phyloP scores from a whole-genome alignment of 2,113 vertebrate genomes.

The Anarrhichthys ocellatus region DNA sequence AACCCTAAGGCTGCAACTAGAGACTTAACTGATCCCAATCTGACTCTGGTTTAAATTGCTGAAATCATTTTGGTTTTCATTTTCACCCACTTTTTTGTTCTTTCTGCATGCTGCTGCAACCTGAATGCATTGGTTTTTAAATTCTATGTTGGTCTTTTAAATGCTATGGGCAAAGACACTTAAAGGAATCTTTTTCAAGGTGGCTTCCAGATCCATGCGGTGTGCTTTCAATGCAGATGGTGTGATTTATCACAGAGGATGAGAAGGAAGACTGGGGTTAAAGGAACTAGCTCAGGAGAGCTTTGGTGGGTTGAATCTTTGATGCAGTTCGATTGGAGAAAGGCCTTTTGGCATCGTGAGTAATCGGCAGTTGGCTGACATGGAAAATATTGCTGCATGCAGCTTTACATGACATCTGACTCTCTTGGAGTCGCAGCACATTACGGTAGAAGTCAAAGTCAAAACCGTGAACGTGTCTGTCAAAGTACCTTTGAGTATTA shows the following conservation, averaged over 20 bases:
- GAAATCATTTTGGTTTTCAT: constrained; percentile 1
- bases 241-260: constrained; percentile 24
- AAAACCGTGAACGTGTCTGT: neutral
- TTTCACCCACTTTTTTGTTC: neutral
- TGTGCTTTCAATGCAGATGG: constrained; percentile 15
- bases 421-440: neutral
- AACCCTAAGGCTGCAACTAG: constrained; percentile 39
- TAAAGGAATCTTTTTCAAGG: constrained; percentile 5
- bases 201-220: neutral
- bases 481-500: neutral
- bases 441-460: neutral
- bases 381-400: neutral
- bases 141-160: neutral
- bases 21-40: constrained; percentile 37
- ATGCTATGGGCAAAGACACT: neutral
- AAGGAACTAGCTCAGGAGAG: neutral
- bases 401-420: constrained; percentile 1
- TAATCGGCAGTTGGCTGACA: neutral
- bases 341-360: constrained; percentile 1
- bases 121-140: neutral
- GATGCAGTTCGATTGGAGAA: constrained; percentile 10
- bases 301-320: constrained; percentile 4
- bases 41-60: constrained; percentile 16
- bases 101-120: neutral
- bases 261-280: neutral